Conservation (phyloP, 1,140 invertebrate genomes). For the Eueides isabella region DNA sequence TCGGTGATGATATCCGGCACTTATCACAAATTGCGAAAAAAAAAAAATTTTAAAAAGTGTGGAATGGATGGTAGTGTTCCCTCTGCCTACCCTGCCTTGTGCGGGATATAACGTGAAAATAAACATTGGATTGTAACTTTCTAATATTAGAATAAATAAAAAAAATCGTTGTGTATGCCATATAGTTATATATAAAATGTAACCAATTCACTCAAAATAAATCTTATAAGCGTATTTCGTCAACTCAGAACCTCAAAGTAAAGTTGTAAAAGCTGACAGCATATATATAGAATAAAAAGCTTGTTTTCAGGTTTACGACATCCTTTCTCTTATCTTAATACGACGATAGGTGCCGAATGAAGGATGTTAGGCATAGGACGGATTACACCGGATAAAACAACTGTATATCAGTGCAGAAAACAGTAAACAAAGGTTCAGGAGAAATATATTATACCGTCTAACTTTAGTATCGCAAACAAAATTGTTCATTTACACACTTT, state of each 20-base stretch:
- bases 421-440: slow-evolving; percentile 44
- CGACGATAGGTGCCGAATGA: slow-evolving; percentile 67
- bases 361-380: slow-evolving; percentile 54
- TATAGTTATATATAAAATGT: too few relatives aligned
- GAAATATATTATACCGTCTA: slow-evolving; percentile 9
- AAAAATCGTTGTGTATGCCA: too few relatives aligned
- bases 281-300: slow-evolving; percentile 59
- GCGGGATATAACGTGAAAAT: too few relatives aligned
- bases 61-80: too few relatives aligned
- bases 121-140: too few relatives aligned
- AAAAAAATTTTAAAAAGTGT: too few relatives aligned
- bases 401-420: slow-evolving; percentile 46
- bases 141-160: too few relatives aligned
- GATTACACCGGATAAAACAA: slow-evolving; percentile 54
- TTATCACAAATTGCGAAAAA: too few relatives aligned
- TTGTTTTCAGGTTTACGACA: slow-evolving; percentile 72
- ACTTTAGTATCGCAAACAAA: neutral
- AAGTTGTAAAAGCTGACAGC: slow-evolving; percentile 36
- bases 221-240: slow-evolving; percentile 12
- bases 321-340: slow-evolving; percentile 70
- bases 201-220: neutral
- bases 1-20: too few relatives aligned
- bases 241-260: neutral
- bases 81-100: too few relatives aligned
- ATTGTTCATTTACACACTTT: too few relatives aligned